Base-by-base conservation (phyloP, 2,797 vertebrate species). In the Harpagifer antarcticus region DNA sequence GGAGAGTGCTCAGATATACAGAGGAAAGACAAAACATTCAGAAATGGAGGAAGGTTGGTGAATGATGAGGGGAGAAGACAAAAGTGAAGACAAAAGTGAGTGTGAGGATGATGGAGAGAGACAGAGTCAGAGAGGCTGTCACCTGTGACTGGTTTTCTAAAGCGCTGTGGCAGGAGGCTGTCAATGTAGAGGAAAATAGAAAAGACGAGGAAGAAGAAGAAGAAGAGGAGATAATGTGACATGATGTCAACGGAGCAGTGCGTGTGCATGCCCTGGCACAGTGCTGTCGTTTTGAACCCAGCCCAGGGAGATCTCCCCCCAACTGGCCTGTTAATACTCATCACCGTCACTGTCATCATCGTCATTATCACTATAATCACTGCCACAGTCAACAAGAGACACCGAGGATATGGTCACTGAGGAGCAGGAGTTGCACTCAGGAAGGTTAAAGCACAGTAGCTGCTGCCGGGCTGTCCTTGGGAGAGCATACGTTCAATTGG, bases 301-400 rank as follows among this genome's bases (percentile, higher is more conserved):
- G 74, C 81, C 86, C 82, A 8, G 63, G 79, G 89, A 90, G 70
- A 84, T 76, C 71, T 66, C 47, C 73, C 45, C 68, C 44, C 68
- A 77, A 68, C 89, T 73, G 64, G 69, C 69, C 89, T 93, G 91
- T 86, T 93, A 84, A 88, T 87, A 82, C 76, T 87, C 86, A 91
- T 91, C 86, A 92, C 50, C 76, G 62, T 93, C 90, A 89, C 84
- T 89, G 89, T 91, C 90, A 82, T 82, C 75, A 72, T 86, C 82
- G 78, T 84, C 82, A 87, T 86, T 79, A 83, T 85, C 79, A 75
- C 71, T 70, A 23, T 86, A 85, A 90, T 91, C 75, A 85, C 64
- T 45, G 57, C 56, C 48, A 79, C 58, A 37, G 72, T 90, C 87
- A 83, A 86, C 71, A 79, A 73, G 67, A 44, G 58, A 47, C 74